phyloP scores from a whole-genome alignment of 2,888 invertebrate species.

The Eristalinus aeneus region DNA sequence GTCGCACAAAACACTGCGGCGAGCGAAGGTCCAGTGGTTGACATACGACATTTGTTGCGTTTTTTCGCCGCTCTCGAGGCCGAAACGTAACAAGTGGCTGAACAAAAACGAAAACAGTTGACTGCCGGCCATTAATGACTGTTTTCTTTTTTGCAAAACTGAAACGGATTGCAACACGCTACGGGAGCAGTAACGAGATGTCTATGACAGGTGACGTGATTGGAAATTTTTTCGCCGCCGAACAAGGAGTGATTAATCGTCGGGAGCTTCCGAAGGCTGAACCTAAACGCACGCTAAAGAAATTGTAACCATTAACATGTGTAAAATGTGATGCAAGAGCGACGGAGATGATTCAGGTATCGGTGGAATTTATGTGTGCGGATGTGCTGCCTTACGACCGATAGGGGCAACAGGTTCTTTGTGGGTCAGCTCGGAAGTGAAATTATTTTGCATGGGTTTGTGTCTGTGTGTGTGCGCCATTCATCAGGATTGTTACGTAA shows the following conservation, averaged over 20 bases:
- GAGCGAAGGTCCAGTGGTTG: background rate
- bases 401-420: background rate
- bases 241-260: background rate
- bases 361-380: background rate
- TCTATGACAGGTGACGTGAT: background rate
- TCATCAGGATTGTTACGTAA: background rate
- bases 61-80: background rate
- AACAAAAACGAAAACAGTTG: background rate
- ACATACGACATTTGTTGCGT: background rate
- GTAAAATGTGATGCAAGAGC: background rate
- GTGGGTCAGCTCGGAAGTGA: background rate
- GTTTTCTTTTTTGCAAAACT: background rate
- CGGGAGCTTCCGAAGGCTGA: background rate
- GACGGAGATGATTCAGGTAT: background rate
- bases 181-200: background rate
- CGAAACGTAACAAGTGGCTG: background rate
- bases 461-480: background rate
- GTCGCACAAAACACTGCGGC: background rate
- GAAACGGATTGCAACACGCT: background rate
- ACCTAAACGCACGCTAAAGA: background rate
- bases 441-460: background rate
- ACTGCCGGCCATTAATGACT: background rate
- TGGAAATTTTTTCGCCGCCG: background rate
- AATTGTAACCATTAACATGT: background rate
- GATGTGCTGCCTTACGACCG: background rate